These are phyloP conservation scores for Julus scandinavius DNA, from an alignment of 2,888 invertebrate genomes.

Conservation along the genomic window DNA sequence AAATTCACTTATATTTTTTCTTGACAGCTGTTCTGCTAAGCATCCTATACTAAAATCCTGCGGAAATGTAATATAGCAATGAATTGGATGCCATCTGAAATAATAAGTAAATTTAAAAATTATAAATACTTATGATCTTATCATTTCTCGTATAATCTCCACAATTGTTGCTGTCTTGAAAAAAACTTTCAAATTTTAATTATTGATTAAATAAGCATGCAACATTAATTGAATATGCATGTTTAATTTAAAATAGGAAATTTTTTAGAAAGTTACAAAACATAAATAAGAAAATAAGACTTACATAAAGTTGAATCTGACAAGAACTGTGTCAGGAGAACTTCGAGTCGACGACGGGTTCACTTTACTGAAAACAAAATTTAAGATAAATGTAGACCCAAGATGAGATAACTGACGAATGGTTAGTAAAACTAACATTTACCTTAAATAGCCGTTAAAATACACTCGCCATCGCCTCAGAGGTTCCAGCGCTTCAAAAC, in stretches of 20 bases:
- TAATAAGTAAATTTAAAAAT: not conserved
- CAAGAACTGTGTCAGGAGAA: not conserved
- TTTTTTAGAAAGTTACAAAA: not conserved
- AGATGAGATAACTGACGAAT: constrained; percentile 59
- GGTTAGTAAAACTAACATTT: not conserved
- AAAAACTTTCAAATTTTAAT: no score
- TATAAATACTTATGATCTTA: no score
- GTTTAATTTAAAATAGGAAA: no score
- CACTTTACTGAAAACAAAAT: not conserved
- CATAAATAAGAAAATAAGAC: not conserved
- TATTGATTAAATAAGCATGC: no score
- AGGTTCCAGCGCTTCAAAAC: constrained; percentile 74
- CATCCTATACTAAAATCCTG: not conserved
- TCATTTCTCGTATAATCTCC: no score
- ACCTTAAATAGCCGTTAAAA: constrained; percentile 76
- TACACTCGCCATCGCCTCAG: constrained; percentile 73
- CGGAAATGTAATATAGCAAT: not conserved
- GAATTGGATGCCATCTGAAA: constrained; percentile 34
- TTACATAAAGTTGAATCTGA: constrained; percentile 44
- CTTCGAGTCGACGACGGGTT: not conserved
- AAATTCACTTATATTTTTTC: not conserved
- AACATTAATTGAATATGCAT: no score
- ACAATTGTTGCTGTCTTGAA: no score
- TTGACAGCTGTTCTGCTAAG: not conserved
- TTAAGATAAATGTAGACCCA: no score